Base-by-base conservation (phyloP, 2,797 vertebrate genomes). In the Amphiprion clarkii region DNA sequence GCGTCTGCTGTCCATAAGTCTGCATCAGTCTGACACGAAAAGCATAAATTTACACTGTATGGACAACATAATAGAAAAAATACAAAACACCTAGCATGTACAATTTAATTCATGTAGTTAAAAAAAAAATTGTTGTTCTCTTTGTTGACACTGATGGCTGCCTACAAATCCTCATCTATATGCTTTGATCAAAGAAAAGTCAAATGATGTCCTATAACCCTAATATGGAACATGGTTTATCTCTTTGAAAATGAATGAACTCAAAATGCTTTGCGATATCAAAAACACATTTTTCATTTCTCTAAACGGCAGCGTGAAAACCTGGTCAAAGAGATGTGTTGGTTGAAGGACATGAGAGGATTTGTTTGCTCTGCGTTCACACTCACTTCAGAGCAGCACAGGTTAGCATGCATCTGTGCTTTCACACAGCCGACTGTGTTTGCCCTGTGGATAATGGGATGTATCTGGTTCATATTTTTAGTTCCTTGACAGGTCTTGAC, bases 401-500 rank as follows among this genome's bases (percentile, higher is more conserved):
- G 1, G 1, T 6, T 69, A 33, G 49, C 53, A 48, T 46, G 39
- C 36, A 14, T 33, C 4, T 27, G 7, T 36, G 42, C 40, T 60
- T 36, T 36, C 31, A 55, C 56, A 17, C 44, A n/a, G 59, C 40
- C n/a, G 53, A 16, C 33, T 39, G 17, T 71, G 62, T 81, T 75
- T 79, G 54, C 42, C 36, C 62, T 76, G 51, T 67, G 63, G 73
- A 78, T 73, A 63, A 71, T 72, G 36, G 60, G 61, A 59, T 71
- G 59, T 67, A 48, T 71, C 64, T 74, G 58, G 57, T 42, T 74
- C 0, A 1, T 76, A 68, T 61, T 74, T 79, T 74, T 44, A 70
- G 63, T 44, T 60, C 67, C 36, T 69, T 73, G 44, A 67, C 53
- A 29, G 59, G 78, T 57, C 71, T 40, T 78, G 65, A 84, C 75